A percentile compares a stretch with the other conserved stretches of the same genome.
phyloP scores from a whole-genome alignment of 2,797 vertebrate species.

The Microhierax caerulescens region DNA sequence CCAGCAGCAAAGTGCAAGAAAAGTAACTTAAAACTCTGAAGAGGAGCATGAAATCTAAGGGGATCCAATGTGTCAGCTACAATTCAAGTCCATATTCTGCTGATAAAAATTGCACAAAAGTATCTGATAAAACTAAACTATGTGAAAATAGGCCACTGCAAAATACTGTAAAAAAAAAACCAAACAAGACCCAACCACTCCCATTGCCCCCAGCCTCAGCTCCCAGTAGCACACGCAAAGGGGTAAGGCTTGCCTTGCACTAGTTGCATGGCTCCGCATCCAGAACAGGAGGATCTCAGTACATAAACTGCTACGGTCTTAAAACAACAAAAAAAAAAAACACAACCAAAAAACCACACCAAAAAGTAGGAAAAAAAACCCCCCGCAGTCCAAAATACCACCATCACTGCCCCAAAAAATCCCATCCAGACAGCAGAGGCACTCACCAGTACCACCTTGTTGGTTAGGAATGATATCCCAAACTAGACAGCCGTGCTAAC shows the following conservation, averaged over 20 bases:
- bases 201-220: background rate
- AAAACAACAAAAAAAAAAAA: background rate
- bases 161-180: background rate
- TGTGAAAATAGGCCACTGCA: background rate
- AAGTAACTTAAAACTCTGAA: background rate
- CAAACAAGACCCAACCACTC: background rate
- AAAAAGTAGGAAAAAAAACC: background rate
- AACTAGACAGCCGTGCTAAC: background rate
- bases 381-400: background rate
- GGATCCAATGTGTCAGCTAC: background rate
- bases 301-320: background rate
- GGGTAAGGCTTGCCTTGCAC: background rate
- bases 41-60: background rate
- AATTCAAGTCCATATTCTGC: background rate
- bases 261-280: background rate
- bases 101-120: background rate
- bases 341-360: background rate
- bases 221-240: background rate
- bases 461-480: background rate
- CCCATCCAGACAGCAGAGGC: background rate
- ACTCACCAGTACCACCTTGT: background rate
- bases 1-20: background rate
- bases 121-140: background rate
- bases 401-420: accelerated
- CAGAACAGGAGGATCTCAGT: background rate